Conservation (phyloP, 2,888 invertebrate genomes). For the Fragum whitleyi region DNA sequence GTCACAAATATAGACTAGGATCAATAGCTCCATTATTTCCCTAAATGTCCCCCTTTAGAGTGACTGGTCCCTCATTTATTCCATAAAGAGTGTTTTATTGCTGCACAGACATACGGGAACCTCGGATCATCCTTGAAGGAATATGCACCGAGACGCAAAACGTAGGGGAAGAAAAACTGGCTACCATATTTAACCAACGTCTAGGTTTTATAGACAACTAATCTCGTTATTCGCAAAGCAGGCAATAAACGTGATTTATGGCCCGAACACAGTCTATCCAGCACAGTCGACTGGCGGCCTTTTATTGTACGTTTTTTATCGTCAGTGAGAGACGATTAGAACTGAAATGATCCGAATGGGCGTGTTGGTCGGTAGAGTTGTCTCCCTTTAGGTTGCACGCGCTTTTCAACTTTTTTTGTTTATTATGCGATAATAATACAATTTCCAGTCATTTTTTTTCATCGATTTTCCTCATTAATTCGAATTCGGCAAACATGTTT, state of each 20-base stretch:
- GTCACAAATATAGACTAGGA: too few species aligned
- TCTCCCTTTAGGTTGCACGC: not conserved
- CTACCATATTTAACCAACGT: constrained; percentile 25
- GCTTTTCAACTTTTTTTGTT: too few species aligned
- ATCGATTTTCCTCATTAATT: too few species aligned
- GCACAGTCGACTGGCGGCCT: constrained; percentile 9
- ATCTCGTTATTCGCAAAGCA: constrained; percentile 33
- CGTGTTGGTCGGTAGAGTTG: not conserved
- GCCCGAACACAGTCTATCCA: constrained; percentile 12
- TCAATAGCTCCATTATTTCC: too few species aligned
- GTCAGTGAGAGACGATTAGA: not conserved
- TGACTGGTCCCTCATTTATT: too few species aligned
- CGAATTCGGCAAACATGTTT: too few species aligned
- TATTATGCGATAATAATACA: too few species aligned
- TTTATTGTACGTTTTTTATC: constrained; percentile 6
- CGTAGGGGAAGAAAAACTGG: constrained; percentile 1
- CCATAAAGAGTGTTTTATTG: too few species aligned
- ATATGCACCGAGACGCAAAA: constrained; percentile 15
- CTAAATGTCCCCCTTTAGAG: too few species aligned
- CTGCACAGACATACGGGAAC: not conserved
- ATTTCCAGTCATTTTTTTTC: too few species aligned
- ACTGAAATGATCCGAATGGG: not conserved
- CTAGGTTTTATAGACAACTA: constrained; percentile 21
- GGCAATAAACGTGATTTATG: constrained; percentile 40
- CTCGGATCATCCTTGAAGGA: not conserved